These are phyloP conservation scores for Cephus runcator DNA, from an alignment of 2,888 invertebrate species.

Conservation along the genomic window DNA sequence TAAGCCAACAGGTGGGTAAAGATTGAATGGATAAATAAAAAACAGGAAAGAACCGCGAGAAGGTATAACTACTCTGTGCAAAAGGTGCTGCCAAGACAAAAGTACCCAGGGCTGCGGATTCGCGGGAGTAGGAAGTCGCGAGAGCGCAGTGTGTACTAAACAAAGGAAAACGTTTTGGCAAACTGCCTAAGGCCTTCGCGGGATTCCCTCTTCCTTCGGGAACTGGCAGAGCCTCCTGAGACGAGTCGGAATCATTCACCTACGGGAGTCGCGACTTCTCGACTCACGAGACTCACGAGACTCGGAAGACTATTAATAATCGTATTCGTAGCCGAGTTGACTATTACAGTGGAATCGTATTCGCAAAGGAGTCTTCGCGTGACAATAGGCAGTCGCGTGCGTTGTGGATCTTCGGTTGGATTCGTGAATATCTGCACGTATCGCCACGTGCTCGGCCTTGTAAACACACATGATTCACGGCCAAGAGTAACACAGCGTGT, in stretches of 20 bases:
- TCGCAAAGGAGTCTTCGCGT: not conserved
- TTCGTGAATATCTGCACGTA: slow-evolving; percentile 18
- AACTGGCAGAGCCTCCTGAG: not conserved
- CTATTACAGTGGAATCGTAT: not conserved
- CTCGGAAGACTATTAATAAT: not conserved
- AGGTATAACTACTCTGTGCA: no score
- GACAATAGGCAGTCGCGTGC: not conserved
- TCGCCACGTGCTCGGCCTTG: slow-evolving; percentile 20
- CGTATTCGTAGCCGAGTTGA: not conserved
- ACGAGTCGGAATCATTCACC: not conserved
- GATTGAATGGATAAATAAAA: not conserved
- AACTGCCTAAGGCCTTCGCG: slow-evolving; percentile 3
- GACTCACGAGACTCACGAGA: not conserved
- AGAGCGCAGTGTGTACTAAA: not conserved
- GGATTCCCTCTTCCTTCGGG: slow-evolving; percentile 11
- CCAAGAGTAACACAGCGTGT: not conserved
- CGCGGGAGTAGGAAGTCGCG: not conserved
- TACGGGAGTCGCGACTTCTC: not conserved
- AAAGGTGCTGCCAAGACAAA: not conserved
- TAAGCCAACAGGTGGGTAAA: not conserved
- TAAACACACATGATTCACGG: slow-evolving; percentile 8
- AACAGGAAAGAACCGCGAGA: no score
- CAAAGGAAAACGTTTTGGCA: slow-evolving; percentile 8
- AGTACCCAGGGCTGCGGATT: not conserved
- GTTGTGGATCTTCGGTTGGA: not conserved